Evolutionary conservation across 1,140 invertebrate species (phyloP), one percentile per base, ranked within the genome.

Genomic region (Hylaeus anthracinus): DNA sequence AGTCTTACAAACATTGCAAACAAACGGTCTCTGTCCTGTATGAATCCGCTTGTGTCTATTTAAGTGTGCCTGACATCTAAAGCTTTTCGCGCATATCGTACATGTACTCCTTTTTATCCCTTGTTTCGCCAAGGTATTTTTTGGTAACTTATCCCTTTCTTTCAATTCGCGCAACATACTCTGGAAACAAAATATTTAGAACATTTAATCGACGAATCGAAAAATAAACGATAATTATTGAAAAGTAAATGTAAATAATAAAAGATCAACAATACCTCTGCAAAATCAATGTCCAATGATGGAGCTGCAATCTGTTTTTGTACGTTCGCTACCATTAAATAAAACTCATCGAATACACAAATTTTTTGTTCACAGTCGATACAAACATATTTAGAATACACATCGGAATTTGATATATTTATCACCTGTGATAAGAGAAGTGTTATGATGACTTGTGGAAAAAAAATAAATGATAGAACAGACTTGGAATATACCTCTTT

Each of bases 11-110:
- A 93, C 92, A 84, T 92, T 83, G n/a, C 92, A 93, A 51, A 90
- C 58, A 71, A 91, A 93, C 51, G 92, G 92, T 14, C 92, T 83
- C 48, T 90, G 90, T 61, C 92, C 92, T 15, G 91, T 92, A 56
- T 93, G 92, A 82, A 93, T 91, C 3, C 88, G 81, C 87, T 91
- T 91, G 69, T 94, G 94, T 58, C 93, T 89, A 14, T 92, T 88
- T 48, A 94, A 84, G 74, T 94, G 93, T 14, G 92, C 90, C 75
- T 90, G 88, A 65, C 92, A 93, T 56, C 92, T 87, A 61, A 93
- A 93, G 81, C 79, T 91, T 70, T 93, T 93, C 6, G 85, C 80
- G 82, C 92, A 93, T 76, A 92, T 87, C 43, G 88, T 81, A 76
- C 92, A 93, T 8, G 81, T 78, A 63, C 82, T 88, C 85, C 87